Conservation (phyloP, 30 jellyfish, hydroid and myxozoan genomes). For the Rhopilema esculentum region DNA sequence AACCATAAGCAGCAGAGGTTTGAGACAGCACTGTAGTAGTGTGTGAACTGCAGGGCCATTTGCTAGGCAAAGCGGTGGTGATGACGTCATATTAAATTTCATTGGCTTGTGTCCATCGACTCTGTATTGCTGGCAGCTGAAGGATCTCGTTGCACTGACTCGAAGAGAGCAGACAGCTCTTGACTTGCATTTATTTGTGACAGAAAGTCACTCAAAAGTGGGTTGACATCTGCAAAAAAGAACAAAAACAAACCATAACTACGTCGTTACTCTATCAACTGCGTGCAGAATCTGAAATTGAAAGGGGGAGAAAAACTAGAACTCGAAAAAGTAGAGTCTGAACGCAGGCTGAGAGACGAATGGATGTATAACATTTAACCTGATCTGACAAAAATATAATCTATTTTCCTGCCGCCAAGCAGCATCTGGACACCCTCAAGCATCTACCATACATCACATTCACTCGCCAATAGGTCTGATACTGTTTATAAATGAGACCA, state of each 20-base stretch:
- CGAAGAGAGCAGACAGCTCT: constrained; percentile 76
- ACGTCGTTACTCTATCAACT: neutral
- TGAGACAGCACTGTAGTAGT: neutral
- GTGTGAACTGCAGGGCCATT: neutral
- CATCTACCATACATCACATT: too few species aligned
- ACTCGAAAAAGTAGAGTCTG: too few species aligned
- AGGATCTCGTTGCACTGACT: constrained; percentile 88
- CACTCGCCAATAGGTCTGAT: too few species aligned
- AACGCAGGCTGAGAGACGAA: too few species aligned
- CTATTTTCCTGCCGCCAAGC: too few species aligned
- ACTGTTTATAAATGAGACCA: too few species aligned
- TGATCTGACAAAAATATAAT: too few species aligned
- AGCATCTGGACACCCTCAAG: too few species aligned
- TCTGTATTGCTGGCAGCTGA: constrained; percentile 54
- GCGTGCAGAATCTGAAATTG: neutral
- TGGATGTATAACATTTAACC: too few species aligned
- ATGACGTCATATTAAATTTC: constrained; percentile 7
- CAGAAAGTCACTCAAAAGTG: constrained; percentile 76
- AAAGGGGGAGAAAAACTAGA: too few species aligned
- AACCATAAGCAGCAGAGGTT: neutral
- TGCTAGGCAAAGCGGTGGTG: neutral
- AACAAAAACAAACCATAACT: neutral
- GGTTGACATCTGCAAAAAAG: constrained; percentile 77
- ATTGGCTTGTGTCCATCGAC: constrained; percentile 75
- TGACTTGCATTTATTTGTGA: constrained; percentile 82